Base-by-base conservation (phyloP, 1,140 invertebrate genomes). In the Macrosteles quadrilineatus region DNA sequence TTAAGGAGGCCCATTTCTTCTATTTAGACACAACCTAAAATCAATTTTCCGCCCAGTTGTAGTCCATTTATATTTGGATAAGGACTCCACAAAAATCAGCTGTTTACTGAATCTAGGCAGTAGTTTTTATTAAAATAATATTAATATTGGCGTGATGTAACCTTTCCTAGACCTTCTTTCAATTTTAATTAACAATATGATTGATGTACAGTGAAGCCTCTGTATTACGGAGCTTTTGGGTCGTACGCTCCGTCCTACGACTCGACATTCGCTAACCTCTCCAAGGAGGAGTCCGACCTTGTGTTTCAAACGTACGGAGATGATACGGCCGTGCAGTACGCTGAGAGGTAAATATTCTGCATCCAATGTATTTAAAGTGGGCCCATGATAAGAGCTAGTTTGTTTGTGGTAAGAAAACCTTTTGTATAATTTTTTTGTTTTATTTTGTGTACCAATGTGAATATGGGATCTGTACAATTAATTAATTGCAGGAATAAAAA, bases 191-290 rank as follows among this genome's bases (percentile, higher is more conserved):
- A 55, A 27, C 47, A 59, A 59, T 66, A 25, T 65, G 50, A 55
- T 47, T 40, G 55, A 11, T 66, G 53, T 80, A 27, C 78, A 78
- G 94, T 97, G 1, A 94, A 94, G 78, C 94, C 96, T 0, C 81
- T 98, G 1, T 93, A 95, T 79, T 98, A 98, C 80, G 97, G 96
- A 0, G 90, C 96, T 2, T 99, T 96, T 83, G 91, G 94, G 40
- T 96, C 95, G 1, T 97, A 97, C 83, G 96, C 96, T 1, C 97
- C 97, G 0, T 89, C 89, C 21, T 96, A 96, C 81, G 97, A 99
- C 80, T 97, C 95, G 0, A 96, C 94, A 1, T 98, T 98, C 84
- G 88, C 97, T 0, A 97, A 94, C 77, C 82, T 99, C 23, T 94
- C 89, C 12, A 95, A 97, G 79, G 94, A 97, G 73, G 97, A 99